Evolutionary conservation across 1,140 invertebrate genomes (phyloP).

Genomic region (Drosophila lini): DNA sequence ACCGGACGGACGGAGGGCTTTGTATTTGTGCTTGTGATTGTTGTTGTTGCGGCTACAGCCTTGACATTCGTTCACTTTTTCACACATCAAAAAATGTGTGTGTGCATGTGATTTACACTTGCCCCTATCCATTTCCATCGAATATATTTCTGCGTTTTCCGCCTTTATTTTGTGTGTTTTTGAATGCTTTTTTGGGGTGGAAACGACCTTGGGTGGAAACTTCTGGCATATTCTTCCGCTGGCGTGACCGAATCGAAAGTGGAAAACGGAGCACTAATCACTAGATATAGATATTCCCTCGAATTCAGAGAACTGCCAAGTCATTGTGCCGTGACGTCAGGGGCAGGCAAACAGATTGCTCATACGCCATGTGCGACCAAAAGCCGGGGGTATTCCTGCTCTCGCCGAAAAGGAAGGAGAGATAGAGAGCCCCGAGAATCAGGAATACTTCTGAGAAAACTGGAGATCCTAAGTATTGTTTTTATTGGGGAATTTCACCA

Average conservation of each 20-base stretch:
- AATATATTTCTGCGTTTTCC: background rate
- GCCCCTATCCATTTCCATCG: slow-evolving; percentile 8
- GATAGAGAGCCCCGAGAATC: background rate
- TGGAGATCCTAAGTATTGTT: background rate
- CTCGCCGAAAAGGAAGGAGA: background rate
- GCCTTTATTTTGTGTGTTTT: background rate
- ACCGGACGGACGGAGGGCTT: slow-evolving; percentile 6
- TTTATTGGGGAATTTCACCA: slow-evolving; percentile 42
- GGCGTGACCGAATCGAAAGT: slow-evolving; percentile 34
- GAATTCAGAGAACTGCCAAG: background rate
- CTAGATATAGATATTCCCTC: slow-evolving; percentile 24
- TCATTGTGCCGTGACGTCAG: slow-evolving; percentile 37
- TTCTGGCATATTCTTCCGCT: slow-evolving; percentile 36
- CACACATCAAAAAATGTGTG: slow-evolving; percentile 2
- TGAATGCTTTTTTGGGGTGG: slow-evolving; percentile 3
- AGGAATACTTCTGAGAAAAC: background rate
- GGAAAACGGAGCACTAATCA: slow-evolving; percentile 26
- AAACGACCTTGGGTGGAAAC: slow-evolving; percentile 37
- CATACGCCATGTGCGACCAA: slow-evolving; percentile 30
- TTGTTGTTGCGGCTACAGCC: slow-evolving; percentile 22
- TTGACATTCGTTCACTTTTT: slow-evolving; percentile 48
- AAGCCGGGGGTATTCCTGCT: slow-evolving; percentile 32
- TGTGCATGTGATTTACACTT: slow-evolving; percentile 35
- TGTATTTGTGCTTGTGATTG: slow-evolving; percentile 8
- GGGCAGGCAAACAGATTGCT: slow-evolving; percentile 32